Base-by-base conservation (phyloP, 2,113 vertebrate species). In the Australoheros scitulus region DNA sequence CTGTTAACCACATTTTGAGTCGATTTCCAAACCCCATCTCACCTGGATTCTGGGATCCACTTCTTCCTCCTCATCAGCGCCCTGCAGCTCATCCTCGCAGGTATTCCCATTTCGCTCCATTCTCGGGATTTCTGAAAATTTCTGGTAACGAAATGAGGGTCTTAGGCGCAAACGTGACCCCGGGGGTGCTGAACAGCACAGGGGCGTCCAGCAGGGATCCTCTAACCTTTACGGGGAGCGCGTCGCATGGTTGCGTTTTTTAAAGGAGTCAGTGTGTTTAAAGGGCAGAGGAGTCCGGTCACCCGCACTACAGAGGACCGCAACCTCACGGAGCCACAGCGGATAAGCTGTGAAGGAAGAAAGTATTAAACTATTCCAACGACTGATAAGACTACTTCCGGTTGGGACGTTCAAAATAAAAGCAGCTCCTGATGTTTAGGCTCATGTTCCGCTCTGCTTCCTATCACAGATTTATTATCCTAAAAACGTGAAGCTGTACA, bases 31-130 rank as follows among this genome's bases (percentile, higher is more conserved):
- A 55, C 20, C 36, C 20, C 0, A 13, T 43, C 80, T 68, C 89
- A 99, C 97, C 97, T 99, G 97, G 80, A 99, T 98, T 82, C 98
- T 96, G 29, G 97, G 98, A 11, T 99, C 98, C 84, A 99, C 97
- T 91, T 98, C 97, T 77, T 97, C 97, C 87, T 98, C 96, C 59
- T 96, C 95, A 24, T 94, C 95, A 3, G 88, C 86, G 79, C 90
- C 91, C 60, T 91, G 93, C 0, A 81, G 81, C 11, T 94, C 93
- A 11, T 94, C 93, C 7, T 94, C 93, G 11, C 80, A 84, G 24
- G 84, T 88, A 52, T 84, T 92, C 61, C 80, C 93, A 32, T 86
- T 92, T 80, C 79, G 88, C 24, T 95, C 95, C 96, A 96, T 96
- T 76, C 82, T 87, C 17, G 3, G 20, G 7, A 38, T 36, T 22